Evolutionary conservation across 2,797 vertebrate species (phyloP).

Genomic region (Acanthurus tractus): DNA sequence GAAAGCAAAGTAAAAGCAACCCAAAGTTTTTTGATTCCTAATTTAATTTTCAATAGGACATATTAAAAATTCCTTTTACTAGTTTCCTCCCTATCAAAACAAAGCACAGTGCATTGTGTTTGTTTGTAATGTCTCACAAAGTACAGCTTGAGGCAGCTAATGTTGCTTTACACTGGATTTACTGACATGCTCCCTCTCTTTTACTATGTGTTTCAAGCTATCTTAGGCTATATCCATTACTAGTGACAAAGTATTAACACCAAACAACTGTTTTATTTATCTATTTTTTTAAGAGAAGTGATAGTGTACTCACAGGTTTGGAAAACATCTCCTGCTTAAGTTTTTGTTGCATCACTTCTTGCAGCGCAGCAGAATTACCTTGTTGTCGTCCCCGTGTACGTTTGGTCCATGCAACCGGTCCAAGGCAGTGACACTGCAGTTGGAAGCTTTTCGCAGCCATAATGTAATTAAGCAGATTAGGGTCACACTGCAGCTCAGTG

Average conservation of each 20-base stretch:
- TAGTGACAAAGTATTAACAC: neutral
- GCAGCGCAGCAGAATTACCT: neutral
- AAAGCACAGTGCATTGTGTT: neutral
- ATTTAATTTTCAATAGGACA: neutral
- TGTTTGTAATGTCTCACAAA: neutral
- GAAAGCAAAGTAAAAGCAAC: too few relatives aligned
- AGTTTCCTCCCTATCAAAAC: neutral
- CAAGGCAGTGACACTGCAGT: slow-evolving; percentile 43
- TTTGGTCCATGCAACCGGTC: slow-evolving; percentile 24
- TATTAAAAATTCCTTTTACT: neutral
- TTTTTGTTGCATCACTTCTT: slow-evolving; percentile 74
- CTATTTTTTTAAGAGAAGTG: neutral
- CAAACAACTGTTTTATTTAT: too few relatives aligned
- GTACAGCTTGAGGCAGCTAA: neutral
- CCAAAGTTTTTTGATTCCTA: neutral
- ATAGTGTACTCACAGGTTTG: slow-evolving; percentile 74
- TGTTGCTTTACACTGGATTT: neutral
- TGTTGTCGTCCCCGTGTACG: slow-evolving; percentile 9
- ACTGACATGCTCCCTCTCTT: neutral
- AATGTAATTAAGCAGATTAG: slow-evolving; percentile 87
- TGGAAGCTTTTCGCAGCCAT: slow-evolving; percentile 75
- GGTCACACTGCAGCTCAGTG: slow-evolving; percentile 74
- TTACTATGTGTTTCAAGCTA: slow-evolving; percentile 4
- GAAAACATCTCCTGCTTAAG: slow-evolving; percentile 64
- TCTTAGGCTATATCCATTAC: neutral